Conservation (phyloP, 2,888 invertebrate species). For the Prosopocoilus inquinatus region DNA sequence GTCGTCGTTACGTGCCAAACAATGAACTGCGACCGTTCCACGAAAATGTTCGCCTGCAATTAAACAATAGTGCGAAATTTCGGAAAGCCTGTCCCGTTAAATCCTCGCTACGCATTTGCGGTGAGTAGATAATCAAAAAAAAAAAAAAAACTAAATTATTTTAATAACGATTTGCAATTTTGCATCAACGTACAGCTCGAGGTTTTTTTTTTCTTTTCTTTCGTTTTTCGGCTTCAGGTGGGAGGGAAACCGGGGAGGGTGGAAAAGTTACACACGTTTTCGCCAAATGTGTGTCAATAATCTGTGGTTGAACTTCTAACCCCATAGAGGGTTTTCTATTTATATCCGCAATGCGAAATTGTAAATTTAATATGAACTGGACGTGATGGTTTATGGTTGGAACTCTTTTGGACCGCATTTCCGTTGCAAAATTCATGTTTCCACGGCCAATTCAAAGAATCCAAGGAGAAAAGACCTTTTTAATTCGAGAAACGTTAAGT, state of each 20-base stretch:
- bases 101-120: slow-evolving; percentile 38
- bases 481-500: too few species aligned
- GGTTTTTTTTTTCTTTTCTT: neutral
- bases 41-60: slow-evolving; percentile 11
- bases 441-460: too few species aligned
- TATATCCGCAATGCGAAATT: slow-evolving; percentile 38
- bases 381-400: too few species aligned
- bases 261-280: too few species aligned
- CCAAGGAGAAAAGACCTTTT: too few species aligned
- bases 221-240: too few species aligned
- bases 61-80: slow-evolving; percentile 7
- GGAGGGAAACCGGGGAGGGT: neutral
- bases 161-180: slow-evolving; percentile 12
- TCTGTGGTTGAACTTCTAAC: slow-evolving; percentile 19
- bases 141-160: too few species aligned
- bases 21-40: slow-evolving; percentile 6
- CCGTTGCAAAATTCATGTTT: too few species aligned
- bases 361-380: slow-evolving; percentile 4
- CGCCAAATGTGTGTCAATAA: slow-evolving; percentile 6
- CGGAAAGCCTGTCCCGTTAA: slow-evolving; percentile 7
- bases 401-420: too few species aligned
- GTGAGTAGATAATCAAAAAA: slow-evolving; percentile 28
- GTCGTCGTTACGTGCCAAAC: neutral
- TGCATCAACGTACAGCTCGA: slow-evolving; percentile 4
- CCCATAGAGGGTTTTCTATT: slow-evolving; percentile 23